These are phyloP conservation scores for Sander vitreus DNA, from an alignment of 2,113 vertebrate species.

Conservation along the genomic window DNA sequence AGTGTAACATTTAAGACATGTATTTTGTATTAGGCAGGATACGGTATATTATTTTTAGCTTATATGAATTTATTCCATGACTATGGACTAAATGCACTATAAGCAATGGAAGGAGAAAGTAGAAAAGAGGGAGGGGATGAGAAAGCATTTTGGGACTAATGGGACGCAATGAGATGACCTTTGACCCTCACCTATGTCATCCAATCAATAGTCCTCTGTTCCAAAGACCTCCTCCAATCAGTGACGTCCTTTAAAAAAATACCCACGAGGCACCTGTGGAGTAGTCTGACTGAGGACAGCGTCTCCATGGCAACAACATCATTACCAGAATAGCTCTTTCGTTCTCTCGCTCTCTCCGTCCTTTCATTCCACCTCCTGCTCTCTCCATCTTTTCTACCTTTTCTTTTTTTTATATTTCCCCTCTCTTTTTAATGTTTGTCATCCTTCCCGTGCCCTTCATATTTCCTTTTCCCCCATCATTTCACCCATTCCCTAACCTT, in stretches of 20 bases:
- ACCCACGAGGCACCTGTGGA: slow-evolving; percentile 73
- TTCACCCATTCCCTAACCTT: background rate
- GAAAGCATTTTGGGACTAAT: background rate
- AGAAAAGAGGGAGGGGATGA: background rate
- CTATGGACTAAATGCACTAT: no score
- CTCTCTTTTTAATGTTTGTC: background rate
- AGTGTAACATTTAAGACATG: background rate
- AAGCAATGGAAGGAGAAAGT: background rate
- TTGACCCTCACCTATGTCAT: slow-evolving; percentile 51
- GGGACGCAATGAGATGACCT: slow-evolving; percentile 35
- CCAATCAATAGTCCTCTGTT: slow-evolving; percentile 34
- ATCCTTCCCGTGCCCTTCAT: background rate
- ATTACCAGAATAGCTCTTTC: slow-evolving; percentile 76
- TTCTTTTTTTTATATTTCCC: slow-evolving; percentile 23
- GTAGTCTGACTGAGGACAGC: slow-evolving; percentile 62
- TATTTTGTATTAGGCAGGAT: background rate
- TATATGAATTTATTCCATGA: background rate
- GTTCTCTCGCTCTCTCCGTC: slow-evolving; percentile 56
- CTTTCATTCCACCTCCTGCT: slow-evolving; percentile 18
- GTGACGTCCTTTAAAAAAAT: slow-evolving; percentile 61
- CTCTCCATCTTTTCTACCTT: slow-evolving; percentile 11
- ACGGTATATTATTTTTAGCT: background rate
- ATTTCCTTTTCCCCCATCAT: no score
- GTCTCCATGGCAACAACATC: slow-evolving; percentile 79
- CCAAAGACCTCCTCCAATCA: slow-evolving; percentile 54